Percentiles rank a stretch among this genome's conserved stretches.
Evolutionary conservation across 2,113 vertebrate genomes (phyloP).

Genomic region (Cavia aperea): DNA sequence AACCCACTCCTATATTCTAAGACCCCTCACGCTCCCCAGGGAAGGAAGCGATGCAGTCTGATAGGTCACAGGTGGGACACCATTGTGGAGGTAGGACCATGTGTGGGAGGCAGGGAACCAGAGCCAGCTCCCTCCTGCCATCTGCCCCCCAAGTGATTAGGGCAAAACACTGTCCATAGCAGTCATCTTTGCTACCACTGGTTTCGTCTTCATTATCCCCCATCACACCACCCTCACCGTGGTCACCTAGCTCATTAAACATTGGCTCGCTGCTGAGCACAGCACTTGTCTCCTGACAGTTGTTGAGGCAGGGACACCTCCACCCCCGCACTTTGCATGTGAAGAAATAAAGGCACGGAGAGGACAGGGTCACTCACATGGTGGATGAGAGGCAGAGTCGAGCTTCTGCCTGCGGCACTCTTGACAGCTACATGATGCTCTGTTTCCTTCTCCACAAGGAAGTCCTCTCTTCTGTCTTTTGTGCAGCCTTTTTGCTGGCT

Average conservation of each 20-base stretch:
- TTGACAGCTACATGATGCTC: not conserved
- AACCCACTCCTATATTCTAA: not conserved
- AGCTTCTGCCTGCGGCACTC: not conserved
- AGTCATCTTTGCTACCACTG: not conserved
- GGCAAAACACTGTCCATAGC: too few relatives aligned
- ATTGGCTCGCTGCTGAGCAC: not conserved
- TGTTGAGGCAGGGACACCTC: not conserved
- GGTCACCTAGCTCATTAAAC: not conserved
- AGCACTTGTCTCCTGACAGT: not conserved
- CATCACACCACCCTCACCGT: too few relatives aligned
- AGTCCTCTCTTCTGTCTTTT: not conserved
- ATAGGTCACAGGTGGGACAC: not conserved
- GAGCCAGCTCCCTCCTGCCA: not conserved
- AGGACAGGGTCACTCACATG: fast-evolving
- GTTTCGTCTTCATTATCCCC: not conserved
- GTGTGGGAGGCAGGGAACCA: too few relatives aligned
- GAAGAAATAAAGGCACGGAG: not conserved
- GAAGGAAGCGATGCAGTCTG: not conserved
- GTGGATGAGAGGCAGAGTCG: not conserved
- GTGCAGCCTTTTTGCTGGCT: not conserved
- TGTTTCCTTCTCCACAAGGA: not conserved
- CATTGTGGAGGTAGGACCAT: too few relatives aligned
- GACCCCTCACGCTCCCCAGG: not conserved
- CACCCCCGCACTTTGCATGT: not conserved
- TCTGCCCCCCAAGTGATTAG: too few relatives aligned